Evolutionary conservation across 2,797 vertebrate genomes (phyloP), one percentile per base, ranked within the genome.

Genomic region (Pseudochirops cupreus): DNA sequence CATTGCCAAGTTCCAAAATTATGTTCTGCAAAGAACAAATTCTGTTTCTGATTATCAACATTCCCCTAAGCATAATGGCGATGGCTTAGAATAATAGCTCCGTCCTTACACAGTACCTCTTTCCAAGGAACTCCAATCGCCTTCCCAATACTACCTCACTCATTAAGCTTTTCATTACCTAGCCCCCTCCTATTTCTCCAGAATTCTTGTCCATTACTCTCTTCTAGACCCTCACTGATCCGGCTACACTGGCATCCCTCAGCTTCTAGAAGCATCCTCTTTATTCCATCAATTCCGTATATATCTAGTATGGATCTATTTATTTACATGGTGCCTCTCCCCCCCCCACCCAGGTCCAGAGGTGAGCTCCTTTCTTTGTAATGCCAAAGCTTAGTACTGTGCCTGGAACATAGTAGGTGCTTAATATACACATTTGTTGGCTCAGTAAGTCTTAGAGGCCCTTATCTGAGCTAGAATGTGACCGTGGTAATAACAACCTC

Each of bases 1-100:
- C 33, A 0, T 56, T 92, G 96, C 97, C 98, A 97, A 92, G 91
- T 33, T 95, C 95, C 96, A 97, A 93, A 97, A 97, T 58, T 33
- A 82, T 92, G 82, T 89, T 74, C 74, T 87, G 82, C 82, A 94
- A 96, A 46, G 89, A 94, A 93, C 96, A 92, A 95, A 62, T 91
- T 52, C 91, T 97, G 97, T 92, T 95, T 96, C 82, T 95, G 95
- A 98, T 96, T 95, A 96, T 90, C 13, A 33, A 92, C 91, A n/a
- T 74, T 91, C 96, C 54, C 92, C 93, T 96, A 94, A 94, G 95
- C 16, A 54, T 92, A 93, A 56, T 46, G 87, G 95, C 55, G 53
- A 11, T 29, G 13, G 67, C 18, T 50, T 54, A 29, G 33, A 2
- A 21, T n/a, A 56, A 93, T 50, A 91, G 31, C 82, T 29, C 57